These are phyloP conservation scores for Varanus komodoensis DNA, from an alignment of 2,113 vertebrate genomes.

Conservation along the genomic window DNA sequence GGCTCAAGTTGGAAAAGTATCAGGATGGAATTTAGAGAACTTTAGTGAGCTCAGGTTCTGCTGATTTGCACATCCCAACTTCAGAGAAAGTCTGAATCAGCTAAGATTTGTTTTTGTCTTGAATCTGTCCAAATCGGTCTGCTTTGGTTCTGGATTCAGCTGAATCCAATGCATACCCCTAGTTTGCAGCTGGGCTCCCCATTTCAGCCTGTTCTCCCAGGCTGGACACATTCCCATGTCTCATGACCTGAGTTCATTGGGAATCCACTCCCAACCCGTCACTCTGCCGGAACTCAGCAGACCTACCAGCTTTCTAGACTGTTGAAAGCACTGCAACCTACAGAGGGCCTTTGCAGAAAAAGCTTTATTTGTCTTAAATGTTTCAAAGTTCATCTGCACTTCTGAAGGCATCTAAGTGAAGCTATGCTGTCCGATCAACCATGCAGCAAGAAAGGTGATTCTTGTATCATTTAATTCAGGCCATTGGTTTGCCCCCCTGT, in stretches of 20 bases:
- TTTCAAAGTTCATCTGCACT: not conserved
- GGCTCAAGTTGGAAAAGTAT: too few species aligned
- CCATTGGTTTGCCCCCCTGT: not conserved
- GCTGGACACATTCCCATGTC: not conserved
- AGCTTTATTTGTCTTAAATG: not conserved
- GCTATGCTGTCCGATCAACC: not conserved
- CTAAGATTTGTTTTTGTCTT: too few species aligned
- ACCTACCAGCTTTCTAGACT: not conserved
- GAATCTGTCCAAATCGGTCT: too few species aligned
- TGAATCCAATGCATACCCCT: too few species aligned
- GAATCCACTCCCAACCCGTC: not conserved
- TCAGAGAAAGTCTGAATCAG: too few species aligned
- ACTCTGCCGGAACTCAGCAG: not conserved
- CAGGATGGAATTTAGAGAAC: too few species aligned
- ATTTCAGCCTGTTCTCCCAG: not conserved
- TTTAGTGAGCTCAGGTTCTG: too few species aligned
- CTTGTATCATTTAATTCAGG: conserved; percentile 8
- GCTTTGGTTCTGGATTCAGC: too few species aligned
- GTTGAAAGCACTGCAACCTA: not conserved
- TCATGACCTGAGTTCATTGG: not conserved
- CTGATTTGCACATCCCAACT: too few species aligned
- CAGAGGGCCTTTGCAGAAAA: not conserved
- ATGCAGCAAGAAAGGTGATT: not conserved
- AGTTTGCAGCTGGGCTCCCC: too few species aligned
- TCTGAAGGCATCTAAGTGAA: not conserved